phyloP scores from a whole-genome alignment of 2,888 invertebrate genomes.

The Caenorhabditis drosophilae region DNA sequence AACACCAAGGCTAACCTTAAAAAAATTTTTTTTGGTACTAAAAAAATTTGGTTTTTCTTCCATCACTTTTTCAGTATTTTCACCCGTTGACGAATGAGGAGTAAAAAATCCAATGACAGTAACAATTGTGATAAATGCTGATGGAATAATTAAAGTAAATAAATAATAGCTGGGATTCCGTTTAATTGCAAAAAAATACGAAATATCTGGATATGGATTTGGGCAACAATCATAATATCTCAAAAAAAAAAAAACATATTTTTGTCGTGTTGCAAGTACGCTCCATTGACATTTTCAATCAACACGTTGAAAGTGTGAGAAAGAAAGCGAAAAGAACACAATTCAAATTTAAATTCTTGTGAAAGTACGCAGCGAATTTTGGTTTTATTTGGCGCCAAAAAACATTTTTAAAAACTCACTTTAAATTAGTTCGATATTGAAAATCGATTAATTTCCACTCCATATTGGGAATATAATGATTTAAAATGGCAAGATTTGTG shows the following conservation, averaged over 20 bases:
- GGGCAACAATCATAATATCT: constrained; percentile 68
- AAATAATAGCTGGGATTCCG: constrained; percentile 68
- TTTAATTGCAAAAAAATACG: constrained; percentile 67
- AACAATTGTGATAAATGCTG: constrained; percentile 67
- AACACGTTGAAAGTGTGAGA: neutral
- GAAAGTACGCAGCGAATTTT: no score
- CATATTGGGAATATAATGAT: constrained; percentile 68
- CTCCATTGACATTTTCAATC: no score
- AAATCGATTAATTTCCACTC: constrained; percentile 68
- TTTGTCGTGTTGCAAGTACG: no score
- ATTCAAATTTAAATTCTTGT: no score
- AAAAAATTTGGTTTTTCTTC: constrained; percentile 2
- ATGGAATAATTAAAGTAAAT: constrained; percentile 66
- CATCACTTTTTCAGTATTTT: constrained; percentile 67
- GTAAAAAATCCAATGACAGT: constrained; percentile 69
- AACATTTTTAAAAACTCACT: no score
- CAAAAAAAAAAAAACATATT: constrained; percentile 13
- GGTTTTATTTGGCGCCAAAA: no score
- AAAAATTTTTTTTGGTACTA: neutral
- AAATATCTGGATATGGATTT: constrained; percentile 65
- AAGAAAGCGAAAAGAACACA: no score
- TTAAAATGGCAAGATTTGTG: constrained; percentile 54
- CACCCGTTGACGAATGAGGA: constrained; percentile 67
- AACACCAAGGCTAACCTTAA: constrained; percentile 61
- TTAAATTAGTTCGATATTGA: constrained; percentile 57